Conservation (phyloP, 1,140 invertebrate genomes). For the Heliconius nattereri region DNA sequence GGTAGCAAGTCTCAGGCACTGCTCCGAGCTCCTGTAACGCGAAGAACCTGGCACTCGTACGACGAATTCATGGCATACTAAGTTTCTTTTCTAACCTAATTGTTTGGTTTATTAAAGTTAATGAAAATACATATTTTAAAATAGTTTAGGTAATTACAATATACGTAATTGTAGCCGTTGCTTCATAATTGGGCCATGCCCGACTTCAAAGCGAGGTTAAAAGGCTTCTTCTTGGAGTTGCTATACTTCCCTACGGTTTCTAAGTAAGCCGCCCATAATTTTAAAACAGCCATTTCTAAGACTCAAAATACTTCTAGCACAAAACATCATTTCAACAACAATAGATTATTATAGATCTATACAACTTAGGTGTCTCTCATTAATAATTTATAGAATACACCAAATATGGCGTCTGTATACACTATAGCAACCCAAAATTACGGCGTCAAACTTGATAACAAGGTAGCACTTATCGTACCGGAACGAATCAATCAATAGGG, state of each 20-base stretch:
- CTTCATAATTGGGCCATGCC: background rate
- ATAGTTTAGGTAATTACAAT: no score
- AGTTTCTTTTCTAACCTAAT: no score
- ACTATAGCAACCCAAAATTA: constrained; percentile 39
- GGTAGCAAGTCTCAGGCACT: no score
- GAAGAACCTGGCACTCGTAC: no score
- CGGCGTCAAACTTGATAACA: constrained; percentile 55
- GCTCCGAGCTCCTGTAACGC: no score
- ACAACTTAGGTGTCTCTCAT: background rate
- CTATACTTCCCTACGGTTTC: no score
- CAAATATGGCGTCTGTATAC: constrained; percentile 13
- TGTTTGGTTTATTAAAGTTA: no score
- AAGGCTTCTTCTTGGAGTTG: background rate
- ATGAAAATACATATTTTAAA: no score
- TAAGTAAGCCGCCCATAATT: no score
- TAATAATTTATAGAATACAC: constrained; percentile 6
- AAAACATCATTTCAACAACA: background rate
- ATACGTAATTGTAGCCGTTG: background rate
- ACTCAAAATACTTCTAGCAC: no score
- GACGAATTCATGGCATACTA: no score
- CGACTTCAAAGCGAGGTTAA: background rate
- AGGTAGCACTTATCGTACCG: constrained; percentile 65
- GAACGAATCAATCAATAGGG: constrained; percentile 66
- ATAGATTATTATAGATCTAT: background rate
- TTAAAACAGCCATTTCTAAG: background rate